These are phyloP conservation scores for Caenorhabditis angaria DNA, from an alignment of 2,888 invertebrate genomes.

Conservation along the genomic window DNA sequence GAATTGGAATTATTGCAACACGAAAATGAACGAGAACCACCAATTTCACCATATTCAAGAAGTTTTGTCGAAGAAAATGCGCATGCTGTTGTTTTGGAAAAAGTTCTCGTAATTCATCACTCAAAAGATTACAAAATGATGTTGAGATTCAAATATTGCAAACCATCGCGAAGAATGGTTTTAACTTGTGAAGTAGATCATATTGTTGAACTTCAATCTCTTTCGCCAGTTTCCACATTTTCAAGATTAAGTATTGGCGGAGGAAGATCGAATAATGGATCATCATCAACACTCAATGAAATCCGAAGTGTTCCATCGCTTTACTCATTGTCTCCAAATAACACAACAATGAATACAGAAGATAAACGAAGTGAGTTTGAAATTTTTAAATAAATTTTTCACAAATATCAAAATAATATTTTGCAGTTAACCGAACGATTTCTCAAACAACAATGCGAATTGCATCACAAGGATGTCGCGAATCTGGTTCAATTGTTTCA, in stretches of 20 bases:
- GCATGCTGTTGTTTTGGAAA: slow-evolving; percentile 27
- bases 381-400: background rate
- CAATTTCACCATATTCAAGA: slow-evolving; percentile 26
- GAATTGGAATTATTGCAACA: slow-evolving; percentile 28
- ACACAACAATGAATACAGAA: background rate
- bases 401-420: slow-evolving; percentile 11
- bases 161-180: slow-evolving; percentile 35
- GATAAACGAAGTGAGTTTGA: slow-evolving; percentile 24
- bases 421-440: slow-evolving; percentile 32
- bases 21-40: slow-evolving; percentile 21
- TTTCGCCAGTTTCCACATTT: slow-evolving; percentile 26
- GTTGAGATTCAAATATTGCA: slow-evolving; percentile 31
- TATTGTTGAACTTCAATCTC: slow-evolving; percentile 2
- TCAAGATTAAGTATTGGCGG: slow-evolving; percentile 15
- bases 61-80: slow-evolving; percentile 22
- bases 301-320: slow-evolving; percentile 22
- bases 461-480: background rate
- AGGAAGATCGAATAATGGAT: slow-evolving; percentile 23
- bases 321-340: background rate
- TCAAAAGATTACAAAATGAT: slow-evolving; percentile 20
- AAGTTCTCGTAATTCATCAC: slow-evolving; percentile 23
- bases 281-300: slow-evolving; percentile 19
- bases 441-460: slow-evolving; percentile 30
- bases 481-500: background rate
- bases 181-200: slow-evolving; percentile 23